Percentiles rank a stretch among this genome's conserved stretches.
Conservation (phyloP, 2,113 vertebrate species). For the Podarcis cretensis region DNA sequence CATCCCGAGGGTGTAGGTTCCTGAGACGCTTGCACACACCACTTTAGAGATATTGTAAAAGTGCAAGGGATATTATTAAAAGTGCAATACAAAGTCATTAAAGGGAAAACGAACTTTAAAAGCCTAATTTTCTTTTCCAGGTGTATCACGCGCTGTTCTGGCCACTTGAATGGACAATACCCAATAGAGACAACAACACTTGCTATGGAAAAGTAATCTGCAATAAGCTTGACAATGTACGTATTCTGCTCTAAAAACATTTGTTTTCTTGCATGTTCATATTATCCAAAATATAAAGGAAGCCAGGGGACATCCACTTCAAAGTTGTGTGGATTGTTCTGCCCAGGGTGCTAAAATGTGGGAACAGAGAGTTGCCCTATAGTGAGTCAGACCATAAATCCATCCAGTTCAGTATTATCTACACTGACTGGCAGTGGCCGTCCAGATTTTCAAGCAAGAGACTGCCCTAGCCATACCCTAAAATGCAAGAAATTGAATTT, state of each 20-base stretch:
- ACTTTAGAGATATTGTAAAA: too few relatives aligned
- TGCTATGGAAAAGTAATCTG: constrained; percentile 95
- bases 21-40: neutral
- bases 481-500: too few relatives aligned
- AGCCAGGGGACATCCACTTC: neutral
- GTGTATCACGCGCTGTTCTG: constrained; percentile 93
- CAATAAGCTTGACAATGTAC: constrained; percentile 87
- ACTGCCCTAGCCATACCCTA: too few relatives aligned
- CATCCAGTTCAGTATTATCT: too few relatives aligned
- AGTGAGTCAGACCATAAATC: too few relatives aligned
- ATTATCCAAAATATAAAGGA: neutral
- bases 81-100: neutral
- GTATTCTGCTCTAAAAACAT: constrained; percentile 50
- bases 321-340: neutral
- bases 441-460: too few relatives aligned
- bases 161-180: constrained; percentile 94
- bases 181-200: constrained; percentile 87
- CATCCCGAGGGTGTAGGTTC: neutral
- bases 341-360: neutral
- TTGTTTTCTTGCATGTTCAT: neutral
- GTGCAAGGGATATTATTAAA: too few relatives aligned
- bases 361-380: too few relatives aligned
- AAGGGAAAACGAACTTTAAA: neutral
- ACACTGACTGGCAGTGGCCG: too few relatives aligned
- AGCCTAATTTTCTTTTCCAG: constrained; percentile 64